A percentile compares a stretch with the other conserved stretches of the same genome.
These are phyloP conservation scores for Choristoneura fumiferana DNA, from an alignment of 1,140 invertebrate species.

Conservation along the genomic window DNA sequence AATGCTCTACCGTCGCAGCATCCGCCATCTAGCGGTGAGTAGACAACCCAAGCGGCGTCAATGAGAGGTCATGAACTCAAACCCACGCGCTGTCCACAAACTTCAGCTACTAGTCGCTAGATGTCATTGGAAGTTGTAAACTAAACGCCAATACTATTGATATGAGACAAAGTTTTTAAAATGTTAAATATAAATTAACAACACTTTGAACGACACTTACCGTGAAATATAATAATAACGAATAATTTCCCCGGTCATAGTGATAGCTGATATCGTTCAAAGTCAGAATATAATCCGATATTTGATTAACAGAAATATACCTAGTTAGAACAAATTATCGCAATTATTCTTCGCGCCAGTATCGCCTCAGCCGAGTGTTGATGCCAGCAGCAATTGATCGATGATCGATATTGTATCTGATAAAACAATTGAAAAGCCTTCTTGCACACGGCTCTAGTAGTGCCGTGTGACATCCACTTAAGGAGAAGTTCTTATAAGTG, in stretches of 20 bases:
- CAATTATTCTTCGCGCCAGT: not conserved
- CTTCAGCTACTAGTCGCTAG: slow-evolving; percentile 19
- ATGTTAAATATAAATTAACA: too few species aligned
- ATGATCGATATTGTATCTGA: slow-evolving; percentile 24
- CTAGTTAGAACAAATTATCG: not conserved
- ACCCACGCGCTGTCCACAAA: too few species aligned
- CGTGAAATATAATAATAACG: not conserved
- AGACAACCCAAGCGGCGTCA: not conserved
- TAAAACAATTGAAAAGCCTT: slow-evolving; percentile 50
- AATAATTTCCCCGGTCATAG: not conserved
- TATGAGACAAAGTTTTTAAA: too few species aligned
- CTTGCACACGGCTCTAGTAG: slow-evolving; percentile 60
- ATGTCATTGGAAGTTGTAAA: slow-evolving; percentile 20
- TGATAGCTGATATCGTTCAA: slow-evolving; percentile 1
- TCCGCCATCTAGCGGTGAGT: slow-evolving; percentile 9
- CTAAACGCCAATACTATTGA: too few species aligned
- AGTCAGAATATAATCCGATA: not conserved
- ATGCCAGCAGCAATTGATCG: slow-evolving; percentile 15
- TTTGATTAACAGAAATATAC: slow-evolving; percentile 10
- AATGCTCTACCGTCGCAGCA: too few species aligned
- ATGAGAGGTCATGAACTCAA: not conserved
- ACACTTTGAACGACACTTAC: too few species aligned
- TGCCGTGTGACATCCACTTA: slow-evolving; percentile 54
- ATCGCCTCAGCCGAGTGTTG: not conserved
- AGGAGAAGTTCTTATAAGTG: slow-evolving; percentile 34